These are phyloP conservation scores for Hexactinellida sp. DNA, from an alignment of 37 sponge, comb jelly and placozoan genomes.

Conservation along the genomic window DNA sequence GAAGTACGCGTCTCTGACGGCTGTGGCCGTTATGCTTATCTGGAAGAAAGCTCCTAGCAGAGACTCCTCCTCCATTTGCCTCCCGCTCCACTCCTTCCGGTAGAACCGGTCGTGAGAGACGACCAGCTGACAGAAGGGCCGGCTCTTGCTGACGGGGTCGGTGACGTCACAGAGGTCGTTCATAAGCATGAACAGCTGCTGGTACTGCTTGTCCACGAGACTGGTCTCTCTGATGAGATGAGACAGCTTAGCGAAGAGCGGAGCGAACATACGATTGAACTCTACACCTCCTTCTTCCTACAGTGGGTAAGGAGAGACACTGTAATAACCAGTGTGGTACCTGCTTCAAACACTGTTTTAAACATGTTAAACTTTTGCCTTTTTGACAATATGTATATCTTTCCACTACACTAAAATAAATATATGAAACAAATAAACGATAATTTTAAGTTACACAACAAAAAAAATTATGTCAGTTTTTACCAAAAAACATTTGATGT, in stretches of 20 bases:
- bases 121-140: neutral
- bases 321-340: too few relatives aligned
- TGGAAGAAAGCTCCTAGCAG: neutral
- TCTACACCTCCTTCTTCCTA: neutral
- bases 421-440: too few relatives aligned
- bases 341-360: too few relatives aligned
- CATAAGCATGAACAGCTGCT: neutral
- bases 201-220: slow-evolving; percentile 1
- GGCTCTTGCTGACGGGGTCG: neutral
- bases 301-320: too few relatives aligned
- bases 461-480: too few relatives aligned
- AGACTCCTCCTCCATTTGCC: neutral
- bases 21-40: neutral
- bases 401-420: too few relatives aligned
- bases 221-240: neutral
- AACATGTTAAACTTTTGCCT: too few relatives aligned
- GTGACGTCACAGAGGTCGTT: neutral
- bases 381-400: too few relatives aligned
- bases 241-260: neutral
- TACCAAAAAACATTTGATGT: too few relatives aligned
- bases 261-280: neutral
- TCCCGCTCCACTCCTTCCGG: neutral
- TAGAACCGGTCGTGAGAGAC: neutral
- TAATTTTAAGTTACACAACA: too few relatives aligned
- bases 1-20: neutral